These are phyloP conservation scores for Osmerus eperlanus DNA, from an alignment of 2,113 vertebrate genomes.

Conservation along the genomic window DNA sequence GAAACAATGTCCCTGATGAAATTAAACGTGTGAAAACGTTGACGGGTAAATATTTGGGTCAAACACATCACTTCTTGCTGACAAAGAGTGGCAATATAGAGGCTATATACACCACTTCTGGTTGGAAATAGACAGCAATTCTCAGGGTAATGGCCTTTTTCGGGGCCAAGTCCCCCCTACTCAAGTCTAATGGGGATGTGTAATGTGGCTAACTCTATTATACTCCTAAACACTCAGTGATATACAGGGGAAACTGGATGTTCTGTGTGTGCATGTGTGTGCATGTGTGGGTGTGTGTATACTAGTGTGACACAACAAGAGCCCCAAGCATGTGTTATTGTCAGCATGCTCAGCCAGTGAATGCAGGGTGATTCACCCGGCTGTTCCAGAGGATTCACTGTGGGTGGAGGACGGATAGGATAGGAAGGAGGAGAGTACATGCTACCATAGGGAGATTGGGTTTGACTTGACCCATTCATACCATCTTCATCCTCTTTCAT, in stretches of 20 bases:
- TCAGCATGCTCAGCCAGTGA: conserved; percentile 39
- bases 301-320: background rate
- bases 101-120: conserved; percentile 23
- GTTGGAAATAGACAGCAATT: conserved; percentile 33
- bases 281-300: background rate
- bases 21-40: background rate
- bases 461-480: background rate
- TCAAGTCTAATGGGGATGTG: conserved; percentile 35
- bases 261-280: conserved; percentile 2
- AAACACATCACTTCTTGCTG: conserved; percentile 5
- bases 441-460: background rate
- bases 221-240: conserved; percentile 39
- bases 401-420: too few relatives aligned
- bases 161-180: background rate
- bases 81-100: background rate
- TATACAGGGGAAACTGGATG: conserved; percentile 32
- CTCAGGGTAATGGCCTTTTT: conserved; percentile 38
- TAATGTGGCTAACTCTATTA: conserved; percentile 30
- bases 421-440: background rate
- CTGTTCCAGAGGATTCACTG: conserved; percentile 36
- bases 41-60: conserved; percentile 25
- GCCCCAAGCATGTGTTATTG: conserved; percentile 33
- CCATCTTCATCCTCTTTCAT: background rate
- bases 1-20: background rate
- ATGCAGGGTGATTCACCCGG: conserved; percentile 52